phyloP scores from a whole-genome alignment of 2,797 vertebrate species.

The Clarias pachynema region DNA sequence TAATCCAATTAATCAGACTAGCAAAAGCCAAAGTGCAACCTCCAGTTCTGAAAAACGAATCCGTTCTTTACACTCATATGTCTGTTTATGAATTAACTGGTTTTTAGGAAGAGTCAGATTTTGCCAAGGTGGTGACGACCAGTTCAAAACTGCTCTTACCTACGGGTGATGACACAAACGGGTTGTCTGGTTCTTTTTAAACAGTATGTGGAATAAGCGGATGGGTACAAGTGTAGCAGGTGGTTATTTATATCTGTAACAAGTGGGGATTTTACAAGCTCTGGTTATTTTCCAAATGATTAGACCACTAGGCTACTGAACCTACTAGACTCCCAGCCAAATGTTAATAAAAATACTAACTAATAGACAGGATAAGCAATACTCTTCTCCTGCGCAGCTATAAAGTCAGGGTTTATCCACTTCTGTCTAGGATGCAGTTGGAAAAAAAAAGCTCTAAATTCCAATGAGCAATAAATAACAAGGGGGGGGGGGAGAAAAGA shows the following conservation, averaged over 20 bases:
- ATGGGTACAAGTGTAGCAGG: neutral
- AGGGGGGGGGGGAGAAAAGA: neutral
- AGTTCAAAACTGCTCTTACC: no score
- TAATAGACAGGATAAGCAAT: neutral
- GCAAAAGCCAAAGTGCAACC: neutral
- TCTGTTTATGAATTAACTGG: no score
- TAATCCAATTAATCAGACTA: neutral
- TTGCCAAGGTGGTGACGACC: no score
- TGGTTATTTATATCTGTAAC: neutral
- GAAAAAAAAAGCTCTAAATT: neutral
- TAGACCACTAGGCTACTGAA: neutral
- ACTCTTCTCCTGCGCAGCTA: neutral
- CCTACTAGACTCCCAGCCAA: neutral
- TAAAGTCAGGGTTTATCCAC: neutral
- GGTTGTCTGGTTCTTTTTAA: no score
- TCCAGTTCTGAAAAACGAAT: no score
- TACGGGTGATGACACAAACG: no score
- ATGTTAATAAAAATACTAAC: neutral
- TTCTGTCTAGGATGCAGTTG: neutral
- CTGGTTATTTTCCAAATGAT: neutral
- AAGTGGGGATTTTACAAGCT: neutral
- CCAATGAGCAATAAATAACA: constrained; percentile 1
- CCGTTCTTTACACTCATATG: no score
- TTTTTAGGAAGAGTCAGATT: no score
- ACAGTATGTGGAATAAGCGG: no score